phyloP scores from a whole-genome alignment of 2,113 vertebrate genomes.

The Psilopsiagon aymara region DNA sequence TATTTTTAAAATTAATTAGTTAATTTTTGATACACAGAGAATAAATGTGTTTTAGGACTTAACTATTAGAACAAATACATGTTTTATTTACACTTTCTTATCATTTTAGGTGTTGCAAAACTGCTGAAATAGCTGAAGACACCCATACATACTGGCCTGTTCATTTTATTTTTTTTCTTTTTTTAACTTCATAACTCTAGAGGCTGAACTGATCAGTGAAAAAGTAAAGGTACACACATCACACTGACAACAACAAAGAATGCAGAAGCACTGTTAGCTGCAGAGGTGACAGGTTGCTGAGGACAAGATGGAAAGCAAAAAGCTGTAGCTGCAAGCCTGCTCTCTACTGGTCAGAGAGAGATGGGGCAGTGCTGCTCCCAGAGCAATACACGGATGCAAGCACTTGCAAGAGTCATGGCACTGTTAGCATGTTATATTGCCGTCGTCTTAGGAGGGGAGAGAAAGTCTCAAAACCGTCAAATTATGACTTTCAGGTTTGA shows the following conservation, averaged over 20 bases:
- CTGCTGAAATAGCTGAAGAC: not conserved
- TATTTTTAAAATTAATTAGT: not conserved
- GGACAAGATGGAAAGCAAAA: conserved; percentile 53
- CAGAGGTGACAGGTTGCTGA: conserved; percentile 29
- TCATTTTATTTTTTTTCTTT: not conserved
- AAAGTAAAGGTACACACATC: conserved; percentile 57
- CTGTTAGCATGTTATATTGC: conserved; percentile 28
- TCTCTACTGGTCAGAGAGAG: conserved; percentile 29
- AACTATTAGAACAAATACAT: not conserved
- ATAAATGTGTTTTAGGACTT: not conserved
- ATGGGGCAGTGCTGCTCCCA: conserved; percentile 4
- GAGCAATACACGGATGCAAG: not conserved
- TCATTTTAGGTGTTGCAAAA: not conserved
- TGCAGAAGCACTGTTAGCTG: conserved; percentile 70
- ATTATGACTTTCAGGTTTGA: conserved; percentile 42
- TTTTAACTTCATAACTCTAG: not conserved
- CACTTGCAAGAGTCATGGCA: not conserved
- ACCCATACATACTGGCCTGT: not conserved
- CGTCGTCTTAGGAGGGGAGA: conserved; percentile 22
- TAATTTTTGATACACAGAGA: not conserved
- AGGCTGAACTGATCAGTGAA: conserved; percentile 32
- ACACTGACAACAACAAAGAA: conserved; percentile 72
- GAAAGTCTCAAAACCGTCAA: not conserved
- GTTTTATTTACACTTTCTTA: not conserved
- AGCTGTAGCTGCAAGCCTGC: conserved; percentile 56